A percentile compares a stretch with the other conserved stretches of the same genome.
phyloP scores from a whole-genome alignment of 2,113 vertebrate species.

The Pollimyrus isidori region DNA sequence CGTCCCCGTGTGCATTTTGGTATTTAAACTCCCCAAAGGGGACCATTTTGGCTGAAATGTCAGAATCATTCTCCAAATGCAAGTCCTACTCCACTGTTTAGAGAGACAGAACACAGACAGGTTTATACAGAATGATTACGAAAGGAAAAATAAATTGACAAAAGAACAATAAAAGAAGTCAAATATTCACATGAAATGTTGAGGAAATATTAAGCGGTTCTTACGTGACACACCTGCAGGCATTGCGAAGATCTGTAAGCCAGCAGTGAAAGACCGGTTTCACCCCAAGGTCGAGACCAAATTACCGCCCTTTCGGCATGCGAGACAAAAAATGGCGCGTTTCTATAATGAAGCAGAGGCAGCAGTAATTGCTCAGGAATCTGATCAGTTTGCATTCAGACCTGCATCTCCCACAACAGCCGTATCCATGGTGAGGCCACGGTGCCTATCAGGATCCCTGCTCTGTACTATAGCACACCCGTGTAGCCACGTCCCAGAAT shows the following conservation, averaged over 20 bases:
- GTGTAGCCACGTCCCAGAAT: conserved; percentile 3
- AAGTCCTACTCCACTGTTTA: not conserved
- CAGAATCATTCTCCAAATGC: not conserved
- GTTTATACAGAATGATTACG: not conserved
- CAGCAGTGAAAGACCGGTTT: not conserved
- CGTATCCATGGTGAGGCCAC: not conserved
- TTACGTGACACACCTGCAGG: not conserved
- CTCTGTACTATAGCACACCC: not conserved
- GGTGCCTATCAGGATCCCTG: not conserved
- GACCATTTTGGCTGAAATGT: not conserved
- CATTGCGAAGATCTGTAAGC: not conserved
- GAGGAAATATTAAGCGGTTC: not conserved
- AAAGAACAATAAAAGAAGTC: not conserved
- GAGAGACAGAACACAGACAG: not conserved
- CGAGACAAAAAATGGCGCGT: not conserved
- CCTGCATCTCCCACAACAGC: not conserved
- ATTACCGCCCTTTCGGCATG: not conserved
- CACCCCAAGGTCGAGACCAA: not conserved
- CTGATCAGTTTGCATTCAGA: not conserved
- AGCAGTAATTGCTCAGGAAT: not conserved
- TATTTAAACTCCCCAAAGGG: not conserved
- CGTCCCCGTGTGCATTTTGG: not conserved
- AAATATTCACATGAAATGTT: conserved; percentile 13
- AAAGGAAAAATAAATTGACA: not conserved
- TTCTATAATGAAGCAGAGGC: not conserved